phyloP scores from a whole-genome alignment of 2,797 vertebrate species.

The Galagoides demidoff region DNA sequence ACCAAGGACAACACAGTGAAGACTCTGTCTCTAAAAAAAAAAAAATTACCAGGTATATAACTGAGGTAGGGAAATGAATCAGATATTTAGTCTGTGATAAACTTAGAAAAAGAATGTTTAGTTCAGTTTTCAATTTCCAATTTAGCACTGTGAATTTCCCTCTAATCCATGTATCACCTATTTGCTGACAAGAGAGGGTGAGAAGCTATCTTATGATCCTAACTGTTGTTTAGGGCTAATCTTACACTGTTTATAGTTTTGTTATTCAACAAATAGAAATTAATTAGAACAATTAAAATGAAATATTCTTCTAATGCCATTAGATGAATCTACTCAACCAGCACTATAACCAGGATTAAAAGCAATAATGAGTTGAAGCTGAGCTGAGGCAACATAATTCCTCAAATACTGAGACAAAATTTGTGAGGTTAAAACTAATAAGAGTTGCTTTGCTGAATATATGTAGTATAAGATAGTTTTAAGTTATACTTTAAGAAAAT shows the following conservation, averaged over 20 bases:
- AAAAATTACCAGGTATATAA: slow-evolving; percentile 25
- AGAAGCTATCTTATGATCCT: background rate
- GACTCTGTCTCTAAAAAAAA: too few species aligned
- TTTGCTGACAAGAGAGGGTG: background rate
- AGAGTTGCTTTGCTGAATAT: slow-evolving; percentile 40
- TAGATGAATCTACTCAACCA: background rate
- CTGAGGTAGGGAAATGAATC: slow-evolving; percentile 29
- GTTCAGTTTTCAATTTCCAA: background rate
- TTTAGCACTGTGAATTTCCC: background rate
- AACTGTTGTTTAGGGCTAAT: background rate
- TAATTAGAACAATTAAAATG: slow-evolving; percentile 40
- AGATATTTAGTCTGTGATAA: background rate
- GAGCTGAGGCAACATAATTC: slow-evolving; percentile 19
- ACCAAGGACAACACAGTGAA: accelerated
- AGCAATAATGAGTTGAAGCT: slow-evolving; percentile 9
- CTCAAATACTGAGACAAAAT: slow-evolving; percentile 45
- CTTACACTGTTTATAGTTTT: slow-evolving; percentile 27
- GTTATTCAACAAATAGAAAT: slow-evolving; percentile 41
- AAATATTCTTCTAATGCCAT: slow-evolving; percentile 22
- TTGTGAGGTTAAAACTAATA: slow-evolving; percentile 3
- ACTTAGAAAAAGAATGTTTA: background rate
- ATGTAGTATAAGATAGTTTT: background rate
- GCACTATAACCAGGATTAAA: background rate
- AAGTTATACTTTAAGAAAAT: slow-evolving; percentile 55
- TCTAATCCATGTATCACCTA: background rate